Evolutionary conservation across 23 tunicate species (phyloP), one percentile per base, ranked within the genome.

Genomic region (Trididemnum clinides): DNA sequence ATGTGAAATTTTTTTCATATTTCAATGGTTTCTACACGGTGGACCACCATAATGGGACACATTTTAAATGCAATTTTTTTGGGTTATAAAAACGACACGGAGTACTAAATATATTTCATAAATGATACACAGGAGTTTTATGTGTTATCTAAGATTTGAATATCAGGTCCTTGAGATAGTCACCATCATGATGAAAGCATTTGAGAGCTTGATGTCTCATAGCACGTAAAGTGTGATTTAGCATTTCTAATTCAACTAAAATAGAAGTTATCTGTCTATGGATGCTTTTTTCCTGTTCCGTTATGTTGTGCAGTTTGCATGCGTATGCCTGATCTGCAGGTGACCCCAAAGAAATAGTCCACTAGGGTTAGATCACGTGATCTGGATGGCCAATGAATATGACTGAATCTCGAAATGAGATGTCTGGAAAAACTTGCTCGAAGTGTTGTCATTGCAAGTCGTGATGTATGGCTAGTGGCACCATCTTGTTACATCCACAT

Each of bases 91-190:
- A n/a, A n/a, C n/a, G n/a, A n/a, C n/a, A n/a, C n/a, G n/a, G n/a
- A n/a, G n/a, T n/a, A n/a, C n/a, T n/a, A n/a, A n/a, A n/a, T n/a
- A n/a, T n/a, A n/a, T n/a, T n/a, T n/a, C n/a, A n/a, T n/a, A n/a
- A n/a, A n/a, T n/a, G n/a, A 21, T 62, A 62, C 69, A 62, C 69
- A 62, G 69, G 26, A 62, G 69, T 62, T 62, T 12, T 12, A 62
- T 26, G 69, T 62, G 69, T 62, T 62, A 21, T 62, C 69, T 62
- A 62, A 62, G 69, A 62, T 62, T 62, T 62, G 69, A 62, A 62
- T 62, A 62, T 62, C 21, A 12, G 6, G 21, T 21, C 69, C 21
- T 21, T 62, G 69, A 62, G 69, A 62, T 62, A 26, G 26, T 62
- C 69, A 62, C 69, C 69, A 62, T 62, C 69, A 62, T 26, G 27